Base-by-base conservation (phyloP, 2,797 vertebrate species). In the Taenioides sp. region DNA sequence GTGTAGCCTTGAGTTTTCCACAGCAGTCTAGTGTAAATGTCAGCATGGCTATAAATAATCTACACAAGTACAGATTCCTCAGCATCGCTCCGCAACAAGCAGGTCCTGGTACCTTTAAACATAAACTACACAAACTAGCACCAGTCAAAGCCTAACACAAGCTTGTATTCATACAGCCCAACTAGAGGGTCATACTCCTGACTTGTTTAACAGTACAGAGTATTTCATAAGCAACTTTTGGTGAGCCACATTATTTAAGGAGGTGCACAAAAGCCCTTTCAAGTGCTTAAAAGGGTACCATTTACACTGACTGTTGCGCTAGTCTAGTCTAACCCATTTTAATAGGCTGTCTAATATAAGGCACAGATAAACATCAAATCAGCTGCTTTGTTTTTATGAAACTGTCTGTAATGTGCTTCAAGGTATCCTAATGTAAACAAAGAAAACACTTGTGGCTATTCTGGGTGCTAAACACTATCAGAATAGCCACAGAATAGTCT, bases 251-350 rank as follows among this genome's bases (percentile, higher is more conserved):
- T 90, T 84, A 90, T 87, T 92, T 88, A 87, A 58, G 83, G 86
- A 87, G 84, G 78, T 71, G 70, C 86, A 92, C 91, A 92, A 92
- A 91, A 90, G 90, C 84, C 85, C 69, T 84, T 91, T 92, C 86
- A 91, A 69, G 66, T 31, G 60, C 55, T 87, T 67, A 87, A 47
- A 87, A 88, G 78, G 75, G 71, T 77, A 68, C 81, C 86, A 87
- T 92, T 91, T 92, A 91, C 83, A 84, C 81, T 79, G 84, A 78
- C 77, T 87, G 82, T 73, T 67, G 80, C 59, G 28, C 76, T 47
- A 47, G 43, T 17, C 43, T 16, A 16, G 43, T 47, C 14, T 76
- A 81, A 80, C 76, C 78, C 55, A 58, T 81, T 83, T 75, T 14
- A 40, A 77, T 67, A 12, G 61, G 62, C 75, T 67, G 76, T 34